These are phyloP conservation scores for Rotaria sp. DNA, from an alignment of 2,888 invertebrate species.

Conservation along the genomic window DNA sequence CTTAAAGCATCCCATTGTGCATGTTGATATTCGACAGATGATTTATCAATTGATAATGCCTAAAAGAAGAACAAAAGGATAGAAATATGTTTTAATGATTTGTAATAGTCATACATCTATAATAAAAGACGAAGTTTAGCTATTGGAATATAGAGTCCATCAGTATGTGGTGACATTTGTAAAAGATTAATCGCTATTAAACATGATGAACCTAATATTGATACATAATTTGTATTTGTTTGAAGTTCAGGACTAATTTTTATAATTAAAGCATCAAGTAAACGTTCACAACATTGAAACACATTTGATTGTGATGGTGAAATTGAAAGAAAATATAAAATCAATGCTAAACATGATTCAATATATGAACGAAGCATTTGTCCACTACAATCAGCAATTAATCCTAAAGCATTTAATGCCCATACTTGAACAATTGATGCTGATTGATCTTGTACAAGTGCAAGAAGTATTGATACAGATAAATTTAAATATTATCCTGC, in stretches of 20 bases:
- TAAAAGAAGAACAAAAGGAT: too few species aligned
- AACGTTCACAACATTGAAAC: conserved; percentile 82
- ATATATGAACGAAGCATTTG: conserved; percentile 97
- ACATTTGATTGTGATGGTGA: conserved; percentile 80
- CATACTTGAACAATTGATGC: conserved; percentile 94
- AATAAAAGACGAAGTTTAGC: conserved; percentile 58
- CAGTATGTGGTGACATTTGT: conserved; percentile 56
- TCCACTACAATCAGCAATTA: conserved; percentile 93
- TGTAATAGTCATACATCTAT: not conserved
- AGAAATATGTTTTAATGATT: too few species aligned
- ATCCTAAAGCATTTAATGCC: conserved; percentile 86
- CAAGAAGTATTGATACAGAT: conserved; percentile 84
- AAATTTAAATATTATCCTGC: conserved; percentile 82
- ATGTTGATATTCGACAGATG: conserved; percentile 82
- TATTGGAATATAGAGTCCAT: conserved; percentile 85
- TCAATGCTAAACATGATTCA: conserved; percentile 80
- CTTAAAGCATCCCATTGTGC: conserved; percentile 97
- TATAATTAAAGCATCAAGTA: conserved; percentile 86
- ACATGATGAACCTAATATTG: conserved; percentile 57
- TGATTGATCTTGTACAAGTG: conserved; percentile 83
- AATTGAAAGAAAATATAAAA: conserved; percentile 80
- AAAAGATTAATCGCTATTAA: conserved; percentile 86
- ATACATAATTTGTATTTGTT: conserved; percentile 57
- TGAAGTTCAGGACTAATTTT: conserved; percentile 95
- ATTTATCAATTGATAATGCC: not conserved